Conservation (phyloP, 2,797 vertebrate genomes). For the Podarcis lilfordi region DNA sequence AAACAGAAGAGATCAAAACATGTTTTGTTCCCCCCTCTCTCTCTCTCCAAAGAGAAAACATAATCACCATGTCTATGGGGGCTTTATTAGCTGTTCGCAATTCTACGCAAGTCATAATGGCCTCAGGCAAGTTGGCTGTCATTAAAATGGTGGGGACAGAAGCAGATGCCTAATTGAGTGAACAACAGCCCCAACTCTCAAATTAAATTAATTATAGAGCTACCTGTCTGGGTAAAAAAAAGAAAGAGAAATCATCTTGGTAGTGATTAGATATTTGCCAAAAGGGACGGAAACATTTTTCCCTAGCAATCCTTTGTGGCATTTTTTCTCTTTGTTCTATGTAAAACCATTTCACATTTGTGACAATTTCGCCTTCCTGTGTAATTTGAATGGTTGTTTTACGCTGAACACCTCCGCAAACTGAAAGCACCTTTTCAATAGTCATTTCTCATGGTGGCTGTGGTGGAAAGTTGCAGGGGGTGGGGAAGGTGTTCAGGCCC, state of each 20-base stretch:
- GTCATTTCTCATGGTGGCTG: background rate
- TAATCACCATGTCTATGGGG: background rate
- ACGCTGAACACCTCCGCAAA: background rate
- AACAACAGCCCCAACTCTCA: background rate
- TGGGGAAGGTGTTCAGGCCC: too few species aligned
- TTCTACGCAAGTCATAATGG: background rate
- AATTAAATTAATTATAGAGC: constrained; percentile 6
- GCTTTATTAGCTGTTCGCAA: background rate
- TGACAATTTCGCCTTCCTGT: background rate
- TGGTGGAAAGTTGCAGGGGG: too few species aligned
- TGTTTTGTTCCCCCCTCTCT: background rate
- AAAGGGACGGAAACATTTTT: background rate
- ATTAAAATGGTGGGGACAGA: constrained; percentile 17
- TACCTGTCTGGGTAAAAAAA: background rate
- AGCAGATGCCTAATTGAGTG: constrained; percentile 19
- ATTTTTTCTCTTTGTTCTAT: background rate
- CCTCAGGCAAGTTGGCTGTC: background rate
- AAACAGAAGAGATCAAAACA: background rate
- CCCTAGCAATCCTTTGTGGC: background rate
- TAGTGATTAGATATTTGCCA: constrained; percentile 1
- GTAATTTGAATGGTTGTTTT: background rate
- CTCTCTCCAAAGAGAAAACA: background rate
- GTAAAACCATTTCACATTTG: constrained; percentile 8
- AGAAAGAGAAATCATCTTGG: background rate
- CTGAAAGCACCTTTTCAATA: background rate